Conservation (phyloP, 2,113 vertebrate genomes). For the Excalfactoria chinensis region DNA sequence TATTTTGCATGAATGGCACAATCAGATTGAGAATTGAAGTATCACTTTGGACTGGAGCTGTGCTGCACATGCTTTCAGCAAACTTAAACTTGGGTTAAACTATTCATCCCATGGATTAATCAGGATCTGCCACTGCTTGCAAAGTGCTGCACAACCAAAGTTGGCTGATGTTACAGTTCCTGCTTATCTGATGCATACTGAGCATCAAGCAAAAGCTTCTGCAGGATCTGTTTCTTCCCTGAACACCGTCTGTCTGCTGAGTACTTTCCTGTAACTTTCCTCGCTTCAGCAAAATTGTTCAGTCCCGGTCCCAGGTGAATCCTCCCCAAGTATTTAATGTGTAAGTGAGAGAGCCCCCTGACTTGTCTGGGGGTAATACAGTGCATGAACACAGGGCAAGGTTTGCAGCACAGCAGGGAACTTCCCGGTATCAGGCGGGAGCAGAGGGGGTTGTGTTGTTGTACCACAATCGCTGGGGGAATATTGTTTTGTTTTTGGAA, state of each 20-base stretch:
- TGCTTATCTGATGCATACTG: neutral
- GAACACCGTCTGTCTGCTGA: neutral
- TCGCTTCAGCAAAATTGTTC: neutral
- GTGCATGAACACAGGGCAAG: conserved; percentile 24
- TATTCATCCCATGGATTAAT: fast-evolving
- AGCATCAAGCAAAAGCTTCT: neutral
- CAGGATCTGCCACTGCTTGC: neutral
- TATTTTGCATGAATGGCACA: neutral
- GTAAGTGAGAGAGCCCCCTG: conserved; percentile 19
- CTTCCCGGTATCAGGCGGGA: conserved; percentile 51
- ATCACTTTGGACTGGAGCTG: neutral
- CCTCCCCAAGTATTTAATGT: neutral
- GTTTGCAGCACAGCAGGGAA: conserved; percentile 23
- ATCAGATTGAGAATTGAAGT: neutral
- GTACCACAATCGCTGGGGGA: conserved; percentile 72
- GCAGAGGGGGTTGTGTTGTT: conserved; percentile 50
- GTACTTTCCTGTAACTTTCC: neutral
- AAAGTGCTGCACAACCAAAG: neutral
- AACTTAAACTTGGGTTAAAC: neutral
- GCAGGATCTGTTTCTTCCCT: neutral
- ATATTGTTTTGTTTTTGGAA: conserved; percentile 76
- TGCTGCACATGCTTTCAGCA: neutral
- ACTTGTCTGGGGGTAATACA: conserved; percentile 6
- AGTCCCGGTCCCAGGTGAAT: neutral
- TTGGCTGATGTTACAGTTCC: neutral